Evolutionary conservation across 2,888 invertebrate species (phyloP), one percentile per base, ranked within the genome.

Genomic region (Dioctria rufipes): DNA sequence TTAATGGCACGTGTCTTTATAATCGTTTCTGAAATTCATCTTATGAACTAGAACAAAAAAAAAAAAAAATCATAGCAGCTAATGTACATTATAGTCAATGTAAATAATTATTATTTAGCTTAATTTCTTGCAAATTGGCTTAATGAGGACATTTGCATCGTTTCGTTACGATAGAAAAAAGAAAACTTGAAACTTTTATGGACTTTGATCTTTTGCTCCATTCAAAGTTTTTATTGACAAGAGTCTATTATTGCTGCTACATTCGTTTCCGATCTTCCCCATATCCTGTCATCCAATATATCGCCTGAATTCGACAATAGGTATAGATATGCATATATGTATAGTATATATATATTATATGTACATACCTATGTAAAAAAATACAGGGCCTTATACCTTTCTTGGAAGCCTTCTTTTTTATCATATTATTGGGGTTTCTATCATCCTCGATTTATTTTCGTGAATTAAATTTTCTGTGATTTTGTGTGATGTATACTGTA

Each of bases 181-280:
- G 69, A 39, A 39, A 39, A 69, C 51, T 69, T 69, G 25, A 2
- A 39, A 39, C 51, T 43, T 69, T 69, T 1, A 2, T 25, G 11
- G 6, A 73, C 58, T 73, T 73, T 73, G 73, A 73, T 73, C 40
- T 73, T 40, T 42, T 13, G 13, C 37, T 73, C 58, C 39, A n/a
- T 58, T 58, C 73, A 58, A n/a, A 40, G 25, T 25, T 25, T 25
- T 73, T 60, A 42, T 58, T 73, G 58, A 73, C n/a, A 54, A 58
- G 73, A 51, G 37, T 25, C 61, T 13, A 11, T 11, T 8, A n/a
- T 25, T 25, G 25, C 11, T 61, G 61, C 5, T 61, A 37, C 13
- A 13, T 61, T 61, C 61, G 25, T 58, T 25, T 61, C 61, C 37
- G 6, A 39, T 3, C 25, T 25, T 25, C 25, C 61, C 37, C 61